These are phyloP conservation scores for Drosophila kurseongensis DNA, from an alignment of 1,140 invertebrate species.

Conservation along the genomic window DNA sequence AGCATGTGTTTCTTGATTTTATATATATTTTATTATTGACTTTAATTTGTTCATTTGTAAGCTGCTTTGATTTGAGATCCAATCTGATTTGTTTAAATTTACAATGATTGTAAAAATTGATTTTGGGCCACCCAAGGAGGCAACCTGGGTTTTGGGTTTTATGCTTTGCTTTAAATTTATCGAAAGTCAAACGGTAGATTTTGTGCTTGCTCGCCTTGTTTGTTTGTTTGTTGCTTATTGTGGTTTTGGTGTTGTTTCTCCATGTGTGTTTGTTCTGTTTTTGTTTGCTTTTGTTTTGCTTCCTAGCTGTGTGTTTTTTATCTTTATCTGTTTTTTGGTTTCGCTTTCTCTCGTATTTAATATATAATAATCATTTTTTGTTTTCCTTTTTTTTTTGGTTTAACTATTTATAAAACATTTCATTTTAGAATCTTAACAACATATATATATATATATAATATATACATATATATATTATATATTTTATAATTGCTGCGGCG, in stretches of 20 bases:
- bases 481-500: constrained; percentile 63
- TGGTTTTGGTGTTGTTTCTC: constrained; percentile 45
- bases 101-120: constrained; percentile 58
- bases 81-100: constrained; percentile 49
- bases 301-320: constrained; percentile 25
- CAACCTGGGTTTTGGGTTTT: background rate
- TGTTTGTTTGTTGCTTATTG: constrained; percentile 45
- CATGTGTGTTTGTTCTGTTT: constrained; percentile 30
- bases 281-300: constrained; percentile 44
- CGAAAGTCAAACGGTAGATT: constrained; percentile 55
- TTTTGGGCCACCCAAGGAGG: constrained; percentile 5
- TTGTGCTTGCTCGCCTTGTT: constrained; percentile 53
- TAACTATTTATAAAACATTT: constrained; percentile 85
- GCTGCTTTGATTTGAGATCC: constrained; percentile 52
- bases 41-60: constrained; percentile 31
- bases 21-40: constrained; percentile 23
- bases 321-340: constrained; percentile 29
- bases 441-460: constrained; percentile 56
- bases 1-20: constrained; percentile 39
- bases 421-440: constrained; percentile 84
- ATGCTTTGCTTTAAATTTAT: constrained; percentile 37
- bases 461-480: constrained; percentile 49
- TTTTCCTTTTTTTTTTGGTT: constrained; percentile 50
- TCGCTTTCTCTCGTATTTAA: constrained; percentile 63
- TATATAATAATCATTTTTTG: constrained; percentile 74